Conservation (phyloP, 1,140 invertebrate species). For the Cydia amplana region DNA sequence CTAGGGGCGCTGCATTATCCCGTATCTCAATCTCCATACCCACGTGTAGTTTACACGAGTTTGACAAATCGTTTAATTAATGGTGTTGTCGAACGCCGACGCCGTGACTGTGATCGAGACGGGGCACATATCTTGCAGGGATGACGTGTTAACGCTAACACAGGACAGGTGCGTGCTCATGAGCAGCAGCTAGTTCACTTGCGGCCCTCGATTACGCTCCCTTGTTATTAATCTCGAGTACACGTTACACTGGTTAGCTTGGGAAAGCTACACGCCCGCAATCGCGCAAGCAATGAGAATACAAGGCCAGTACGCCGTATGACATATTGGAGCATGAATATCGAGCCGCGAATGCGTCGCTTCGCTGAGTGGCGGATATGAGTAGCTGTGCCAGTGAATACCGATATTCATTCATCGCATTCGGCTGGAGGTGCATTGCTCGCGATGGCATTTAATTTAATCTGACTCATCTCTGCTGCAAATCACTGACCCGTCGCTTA, state of each 20-base stretch:
- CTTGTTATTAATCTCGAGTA: not conserved
- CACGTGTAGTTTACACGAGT: slow-evolving; percentile 32
- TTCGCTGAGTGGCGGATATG: slow-evolving; percentile 37
- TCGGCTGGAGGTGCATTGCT: slow-evolving; percentile 56
- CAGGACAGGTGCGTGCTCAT: not conserved
- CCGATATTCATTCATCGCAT: slow-evolving; percentile 53
- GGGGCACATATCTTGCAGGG: slow-evolving; percentile 6
- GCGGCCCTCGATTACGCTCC: not conserved
- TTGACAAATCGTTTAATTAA: slow-evolving; percentile 32
- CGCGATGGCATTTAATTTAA: slow-evolving; percentile 70
- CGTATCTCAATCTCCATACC: not conserved
- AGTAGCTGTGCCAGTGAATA: slow-evolving; percentile 39
- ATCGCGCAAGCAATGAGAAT: not conserved
- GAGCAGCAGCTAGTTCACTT: not conserved
- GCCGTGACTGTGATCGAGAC: slow-evolving; percentile 18
- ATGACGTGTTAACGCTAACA: not conserved
- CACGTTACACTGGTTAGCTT: not conserved
- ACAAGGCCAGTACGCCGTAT: not conserved
- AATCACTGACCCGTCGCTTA: slow-evolving; percentile 55
- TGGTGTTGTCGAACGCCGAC: slow-evolving; percentile 17
- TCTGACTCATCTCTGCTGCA: slow-evolving; percentile 56
- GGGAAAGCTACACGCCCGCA: not conserved
- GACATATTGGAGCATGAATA: slow-evolving; percentile 14
- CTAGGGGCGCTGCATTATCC: not conserved
- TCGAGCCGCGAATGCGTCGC: slow-evolving; percentile 25